phyloP scores from a whole-genome alignment of 2,888 invertebrate species.

The Hypena proboscidalis region DNA sequence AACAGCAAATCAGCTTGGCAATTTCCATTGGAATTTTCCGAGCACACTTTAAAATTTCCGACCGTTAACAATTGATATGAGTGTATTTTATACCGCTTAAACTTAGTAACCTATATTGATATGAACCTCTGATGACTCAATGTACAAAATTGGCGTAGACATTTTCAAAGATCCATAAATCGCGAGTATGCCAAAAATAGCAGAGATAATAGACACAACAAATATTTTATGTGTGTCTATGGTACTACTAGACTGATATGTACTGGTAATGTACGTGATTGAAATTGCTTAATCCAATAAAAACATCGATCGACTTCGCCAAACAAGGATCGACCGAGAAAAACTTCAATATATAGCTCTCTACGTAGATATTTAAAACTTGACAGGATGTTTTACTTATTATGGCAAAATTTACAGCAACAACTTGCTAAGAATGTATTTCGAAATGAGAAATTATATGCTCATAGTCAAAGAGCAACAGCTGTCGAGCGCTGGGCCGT shows the following conservation, averaged over 20 bases:
- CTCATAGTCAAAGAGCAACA: neutral
- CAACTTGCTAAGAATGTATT: constrained; percentile 10
- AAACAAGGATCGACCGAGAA: constrained; percentile 27
- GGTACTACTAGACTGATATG: neutral
- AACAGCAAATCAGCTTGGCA: no score
- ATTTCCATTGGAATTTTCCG: no score
- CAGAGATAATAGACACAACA: neutral
- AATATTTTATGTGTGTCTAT: constrained; percentile 3
- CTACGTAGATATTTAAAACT: constrained; percentile 15
- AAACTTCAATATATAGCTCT: constrained; percentile 21
- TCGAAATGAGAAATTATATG: constrained; percentile 21
- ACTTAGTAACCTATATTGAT: no score
- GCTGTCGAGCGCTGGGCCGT: constrained; percentile 18
- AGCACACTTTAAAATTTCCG: no score
- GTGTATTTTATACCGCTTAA: neutral
- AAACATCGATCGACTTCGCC: constrained; percentile 27
- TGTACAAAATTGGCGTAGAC: no score
- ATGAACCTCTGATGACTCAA: no score
- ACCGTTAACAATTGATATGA: no score
- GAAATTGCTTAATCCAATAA: constrained; percentile 20
- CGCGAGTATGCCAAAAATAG: constrained; percentile 3
- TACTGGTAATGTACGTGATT: constrained; percentile 14
- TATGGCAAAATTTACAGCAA: constrained; percentile 15
- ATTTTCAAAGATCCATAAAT: no score
- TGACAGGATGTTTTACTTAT: constrained; percentile 10